Evolutionary conservation across 2,797 vertebrate genomes (phyloP).

Genomic region (Pempheris klunzingeri): DNA sequence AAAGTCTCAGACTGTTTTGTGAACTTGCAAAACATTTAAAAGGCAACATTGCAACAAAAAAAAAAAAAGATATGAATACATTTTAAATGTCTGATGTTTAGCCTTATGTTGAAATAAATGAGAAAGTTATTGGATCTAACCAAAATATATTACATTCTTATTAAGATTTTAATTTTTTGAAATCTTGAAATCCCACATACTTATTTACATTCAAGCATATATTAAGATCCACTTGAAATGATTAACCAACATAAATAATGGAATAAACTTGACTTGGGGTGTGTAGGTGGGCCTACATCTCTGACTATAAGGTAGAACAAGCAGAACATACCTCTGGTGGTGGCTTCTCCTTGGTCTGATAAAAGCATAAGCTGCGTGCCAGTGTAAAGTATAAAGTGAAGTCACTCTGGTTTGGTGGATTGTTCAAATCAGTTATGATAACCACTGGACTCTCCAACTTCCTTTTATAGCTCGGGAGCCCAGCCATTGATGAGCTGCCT

Average conservation of each 20-base stretch:
- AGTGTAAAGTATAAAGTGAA: slow-evolving; percentile 17
- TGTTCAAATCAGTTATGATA: slow-evolving; percentile 70
- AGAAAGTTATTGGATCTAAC: not conserved
- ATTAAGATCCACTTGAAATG: not conserved
- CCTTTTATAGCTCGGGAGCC: slow-evolving; percentile 80
- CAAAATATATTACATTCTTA: not conserved
- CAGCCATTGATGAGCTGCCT: slow-evolving; percentile 81
- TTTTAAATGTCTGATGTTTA: not conserved
- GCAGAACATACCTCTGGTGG: slow-evolving; percentile 52
- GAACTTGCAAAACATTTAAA: not conserved
- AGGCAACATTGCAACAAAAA: not conserved
- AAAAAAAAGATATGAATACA: not conserved
- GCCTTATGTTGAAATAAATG: not conserved
- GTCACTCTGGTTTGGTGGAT: slow-evolving; percentile 48
- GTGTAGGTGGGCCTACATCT: not conserved
- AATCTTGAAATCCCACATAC: not conserved
- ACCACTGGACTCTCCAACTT: slow-evolving; percentile 58
- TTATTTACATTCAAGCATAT: not conserved
- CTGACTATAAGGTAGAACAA: not conserved
- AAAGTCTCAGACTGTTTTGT: not conserved
- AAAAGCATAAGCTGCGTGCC: not conserved
- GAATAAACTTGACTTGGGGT: not conserved
- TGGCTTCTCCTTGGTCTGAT: slow-evolving; percentile 11
- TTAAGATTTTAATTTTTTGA: not conserved
- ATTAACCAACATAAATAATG: not conserved